phyloP scores from a whole-genome alignment of 2,888 invertebrate genomes.

The Caenorhabditis auriculariae region DNA sequence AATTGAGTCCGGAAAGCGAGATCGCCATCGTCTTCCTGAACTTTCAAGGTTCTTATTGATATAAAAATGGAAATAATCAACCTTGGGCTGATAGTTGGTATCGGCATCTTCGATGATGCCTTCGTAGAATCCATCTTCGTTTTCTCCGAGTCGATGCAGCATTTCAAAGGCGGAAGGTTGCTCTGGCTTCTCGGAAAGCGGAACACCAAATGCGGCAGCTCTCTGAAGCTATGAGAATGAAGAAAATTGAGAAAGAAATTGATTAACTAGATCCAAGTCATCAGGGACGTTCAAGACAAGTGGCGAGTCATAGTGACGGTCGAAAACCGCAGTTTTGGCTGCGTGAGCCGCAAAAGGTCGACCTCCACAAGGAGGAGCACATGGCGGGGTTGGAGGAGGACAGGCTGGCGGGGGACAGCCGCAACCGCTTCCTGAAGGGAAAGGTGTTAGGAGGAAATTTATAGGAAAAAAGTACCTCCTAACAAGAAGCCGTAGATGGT shows the following conservation, averaged over 20 bases:
- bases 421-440: constrained; percentile 12
- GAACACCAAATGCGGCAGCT: constrained; percentile 41
- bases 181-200: constrained; percentile 16
- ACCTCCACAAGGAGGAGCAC: constrained; percentile 3
- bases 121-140: constrained; percentile 9
- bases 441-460: too few species aligned
- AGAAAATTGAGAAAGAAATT: not conserved
- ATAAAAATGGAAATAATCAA: not conserved
- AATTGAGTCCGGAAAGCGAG: too few species aligned
- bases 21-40: too few species aligned
- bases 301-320: constrained; percentile 1
- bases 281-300: constrained; percentile 22
- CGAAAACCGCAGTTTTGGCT: constrained; percentile 11
- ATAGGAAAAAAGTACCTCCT: too few species aligned
- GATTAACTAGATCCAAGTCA: constrained; percentile 33
- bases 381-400: constrained; percentile 17
- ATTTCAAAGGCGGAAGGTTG: constrained; percentile 25
- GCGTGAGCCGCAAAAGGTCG: constrained; percentile 12
- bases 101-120: constrained; percentile 14
- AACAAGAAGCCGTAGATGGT: constrained; percentile 8
- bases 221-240: constrained; percentile 20
- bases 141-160: constrained; percentile 33
- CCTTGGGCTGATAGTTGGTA: constrained; percentile 4
- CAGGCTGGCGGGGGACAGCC: constrained; percentile 24
- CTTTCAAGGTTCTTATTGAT: too few species aligned